These are phyloP conservation scores for Phenganax marumi DNA, from an alignment of 92 coral and sea anemone genomes.

Conservation along the genomic window DNA sequence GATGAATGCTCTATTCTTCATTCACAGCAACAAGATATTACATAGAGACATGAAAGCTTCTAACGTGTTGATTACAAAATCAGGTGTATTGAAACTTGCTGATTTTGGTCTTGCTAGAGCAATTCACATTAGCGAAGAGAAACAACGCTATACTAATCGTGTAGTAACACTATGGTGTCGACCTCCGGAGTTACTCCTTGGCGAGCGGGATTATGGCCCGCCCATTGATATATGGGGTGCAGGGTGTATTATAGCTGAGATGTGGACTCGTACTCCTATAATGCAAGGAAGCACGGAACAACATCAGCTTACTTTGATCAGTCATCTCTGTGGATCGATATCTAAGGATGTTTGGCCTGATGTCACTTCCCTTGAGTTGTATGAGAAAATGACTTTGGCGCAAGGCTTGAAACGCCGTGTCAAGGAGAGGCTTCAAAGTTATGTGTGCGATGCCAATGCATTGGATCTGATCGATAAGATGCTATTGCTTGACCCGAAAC, in stretches of 20 bases:
- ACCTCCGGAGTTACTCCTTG: conserved; percentile 91
- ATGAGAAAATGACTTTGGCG: conserved; percentile 82
- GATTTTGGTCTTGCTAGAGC: conserved; percentile 99
- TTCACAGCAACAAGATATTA: conserved; percentile 97
- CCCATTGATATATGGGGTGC: conserved; percentile 99
- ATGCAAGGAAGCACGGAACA: conserved; percentile 99
- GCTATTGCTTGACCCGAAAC: conserved; percentile 82
- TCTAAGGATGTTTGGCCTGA: conserved; percentile 93
- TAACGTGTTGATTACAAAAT: conserved; percentile 93
- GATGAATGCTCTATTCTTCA: conserved; percentile 94
- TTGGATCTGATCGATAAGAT: conserved; percentile 93
- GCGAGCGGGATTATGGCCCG: conserved; percentile 97
- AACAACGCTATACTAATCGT: conserved; percentile 88
- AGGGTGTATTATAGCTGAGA: conserved; percentile 98
- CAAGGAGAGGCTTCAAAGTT: conserved; percentile 75
- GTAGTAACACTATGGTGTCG: conserved; percentile 98
- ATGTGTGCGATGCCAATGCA: conserved; percentile 87
- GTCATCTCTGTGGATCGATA: conserved; percentile 94
- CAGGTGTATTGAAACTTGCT: conserved; percentile 90
- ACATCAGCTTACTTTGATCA: conserved; percentile 82
- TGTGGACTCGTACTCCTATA: conserved; percentile 97
- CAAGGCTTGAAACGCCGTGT: conserved; percentile 83
- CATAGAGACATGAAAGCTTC: conserved; percentile 99
- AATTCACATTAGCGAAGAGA: conserved; percentile 83
- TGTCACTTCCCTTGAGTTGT: conserved; percentile 84